Evolutionary conservation across 2,797 vertebrate genomes (phyloP).

Genomic region (Pempheris klunzingeri): DNA sequence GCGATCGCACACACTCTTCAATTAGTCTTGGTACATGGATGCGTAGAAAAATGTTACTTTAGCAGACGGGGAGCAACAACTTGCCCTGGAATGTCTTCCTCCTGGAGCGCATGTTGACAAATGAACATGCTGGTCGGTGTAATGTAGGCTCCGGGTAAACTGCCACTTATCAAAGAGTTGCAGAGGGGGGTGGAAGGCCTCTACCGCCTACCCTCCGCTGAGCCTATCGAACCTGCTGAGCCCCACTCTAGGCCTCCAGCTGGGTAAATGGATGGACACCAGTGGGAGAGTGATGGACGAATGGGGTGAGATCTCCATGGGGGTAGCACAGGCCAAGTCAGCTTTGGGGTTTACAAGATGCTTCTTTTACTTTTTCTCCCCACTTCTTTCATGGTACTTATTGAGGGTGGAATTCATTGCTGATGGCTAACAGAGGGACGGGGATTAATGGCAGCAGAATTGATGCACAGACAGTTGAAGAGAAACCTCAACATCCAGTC

Average conservation of each 20-base stretch:
- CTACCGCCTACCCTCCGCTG: conserved; percentile 44
- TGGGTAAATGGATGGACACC: conserved; percentile 81
- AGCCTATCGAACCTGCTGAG: conserved; percentile 57
- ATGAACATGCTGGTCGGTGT: conserved; percentile 66
- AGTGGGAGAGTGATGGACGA: conserved; percentile 61
- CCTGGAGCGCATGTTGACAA: conserved; percentile 69
- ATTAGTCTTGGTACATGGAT: conserved; percentile 73
- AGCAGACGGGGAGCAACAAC: conserved; percentile 62
- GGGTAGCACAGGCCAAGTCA: conserved; percentile 51
- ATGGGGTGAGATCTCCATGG: conserved; percentile 43
- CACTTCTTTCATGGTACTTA: not conserved
- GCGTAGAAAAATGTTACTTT: conserved; percentile 62
- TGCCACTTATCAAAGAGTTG: conserved; percentile 61
- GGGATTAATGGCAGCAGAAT: not conserved
- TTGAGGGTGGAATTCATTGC: no score
- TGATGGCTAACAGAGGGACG: not conserved
- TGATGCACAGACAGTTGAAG: conserved; percentile 15
- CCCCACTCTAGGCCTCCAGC: conserved; percentile 72
- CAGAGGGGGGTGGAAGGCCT: conserved; percentile 23
- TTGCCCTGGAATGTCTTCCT: conserved; percentile 67
- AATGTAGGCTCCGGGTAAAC: conserved; percentile 69
- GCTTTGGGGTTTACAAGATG: conserved; percentile 45
- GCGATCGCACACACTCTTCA: conserved; percentile 66
- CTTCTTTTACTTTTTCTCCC: conserved; percentile 21
- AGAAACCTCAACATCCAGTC: not conserved